Percentiles rank a stretch among this genome's conserved stretches.
Evolutionary conservation across 2,888 invertebrate species (phyloP).

Genomic region (Nephrotoma guestfalica): DNA sequence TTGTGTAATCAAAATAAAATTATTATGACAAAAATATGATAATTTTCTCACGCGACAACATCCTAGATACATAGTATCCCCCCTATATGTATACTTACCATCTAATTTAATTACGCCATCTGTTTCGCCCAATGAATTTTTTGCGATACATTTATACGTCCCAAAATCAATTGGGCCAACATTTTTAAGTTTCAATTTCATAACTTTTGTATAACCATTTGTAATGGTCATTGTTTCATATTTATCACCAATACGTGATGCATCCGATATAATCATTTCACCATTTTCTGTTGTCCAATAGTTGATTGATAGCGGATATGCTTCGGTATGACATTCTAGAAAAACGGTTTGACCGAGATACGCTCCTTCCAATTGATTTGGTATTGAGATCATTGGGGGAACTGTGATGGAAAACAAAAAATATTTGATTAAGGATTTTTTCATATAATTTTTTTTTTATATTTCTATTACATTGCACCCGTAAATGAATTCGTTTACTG

Average conservation of each 20-base stretch:
- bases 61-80: not conserved
- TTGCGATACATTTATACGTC: slow-evolving; percentile 69
- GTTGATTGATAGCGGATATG: slow-evolving; percentile 74
- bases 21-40: not conserved
- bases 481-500: slow-evolving; percentile 61
- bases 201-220: slow-evolving; percentile 67
- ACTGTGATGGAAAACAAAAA: slow-evolving; percentile 35
- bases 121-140: slow-evolving; percentile 69
- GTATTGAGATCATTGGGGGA: slow-evolving; percentile 77
- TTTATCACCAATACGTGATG: slow-evolving; percentile 58
- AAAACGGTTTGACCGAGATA: slow-evolving; percentile 68
- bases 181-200: slow-evolving; percentile 67
- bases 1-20: not conserved
- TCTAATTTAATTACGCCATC: slow-evolving; percentile 70
- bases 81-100: slow-evolving; percentile 36
- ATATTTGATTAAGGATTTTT: not conserved
- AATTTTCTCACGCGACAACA: not conserved
- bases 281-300: slow-evolving; percentile 77
- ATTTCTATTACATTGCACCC: slow-evolving; percentile 50
- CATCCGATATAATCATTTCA: slow-evolving; percentile 71
- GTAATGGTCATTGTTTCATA: slow-evolving; percentile 62
- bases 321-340: slow-evolving; percentile 71
- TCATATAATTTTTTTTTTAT: not conserved
- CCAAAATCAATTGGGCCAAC: slow-evolving; percentile 60
- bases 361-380: slow-evolving; percentile 72